A percentile compares a stretch with the other conserved stretches of the same genome.
phyloP scores from a whole-genome alignment of 2,113 vertebrate genomes.

The Brachypodius melanocephalos region DNA sequence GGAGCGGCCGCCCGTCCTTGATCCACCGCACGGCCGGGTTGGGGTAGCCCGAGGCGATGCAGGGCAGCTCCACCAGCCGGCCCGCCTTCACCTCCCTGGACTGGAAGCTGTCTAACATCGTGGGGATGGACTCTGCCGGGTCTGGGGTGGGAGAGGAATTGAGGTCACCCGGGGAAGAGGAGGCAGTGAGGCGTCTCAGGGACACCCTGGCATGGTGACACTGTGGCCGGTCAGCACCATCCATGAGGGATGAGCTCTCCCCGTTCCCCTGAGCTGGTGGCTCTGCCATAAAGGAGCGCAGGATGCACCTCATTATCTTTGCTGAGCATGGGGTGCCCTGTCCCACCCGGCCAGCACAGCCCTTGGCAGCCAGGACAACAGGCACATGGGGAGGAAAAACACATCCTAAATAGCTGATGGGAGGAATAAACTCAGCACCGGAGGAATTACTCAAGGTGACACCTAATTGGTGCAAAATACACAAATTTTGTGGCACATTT shows the following conservation, averaged over 20 bases:
- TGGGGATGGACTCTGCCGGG: slow-evolving; percentile 91
- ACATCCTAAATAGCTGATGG: neutral
- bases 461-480: slow-evolving; percentile 74
- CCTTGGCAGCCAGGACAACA: neutral
- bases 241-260: accelerated
- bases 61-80: slow-evolving; percentile 88
- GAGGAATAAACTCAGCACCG: slow-evolving; percentile 43
- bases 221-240: accelerated
- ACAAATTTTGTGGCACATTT: slow-evolving; percentile 67
- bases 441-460: slow-evolving; percentile 71
- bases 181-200: neutral
- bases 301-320: neutral
- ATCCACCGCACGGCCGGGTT: slow-evolving; percentile 94
- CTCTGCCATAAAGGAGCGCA: neutral
- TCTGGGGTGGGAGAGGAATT: slow-evolving; percentile 63
- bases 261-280: accelerated
- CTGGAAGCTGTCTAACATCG: slow-evolving; percentile 93
- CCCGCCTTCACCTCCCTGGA: slow-evolving; percentile 88
- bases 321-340: accelerated
- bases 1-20: slow-evolving; percentile 91
- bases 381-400: accelerated
- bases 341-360: neutral
- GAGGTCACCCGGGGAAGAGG: accelerated
- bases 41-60: slow-evolving; percentile 93
- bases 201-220: neutral